Base-by-base conservation (phyloP, 1,140 invertebrate genomes). In the Myzus persicae region DNA sequence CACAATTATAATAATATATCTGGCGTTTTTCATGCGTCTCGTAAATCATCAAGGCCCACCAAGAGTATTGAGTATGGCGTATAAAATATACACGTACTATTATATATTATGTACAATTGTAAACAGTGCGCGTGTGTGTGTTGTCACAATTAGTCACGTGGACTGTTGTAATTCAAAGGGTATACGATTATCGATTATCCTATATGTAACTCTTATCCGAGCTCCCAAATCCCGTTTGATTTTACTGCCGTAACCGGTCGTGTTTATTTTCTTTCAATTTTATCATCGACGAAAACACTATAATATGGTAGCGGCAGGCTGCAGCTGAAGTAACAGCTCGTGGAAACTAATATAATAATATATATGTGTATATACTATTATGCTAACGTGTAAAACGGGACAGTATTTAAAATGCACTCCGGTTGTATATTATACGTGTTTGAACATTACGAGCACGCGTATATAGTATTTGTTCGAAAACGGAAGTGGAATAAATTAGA, bases 401-500 rank as follows among this genome's bases (percentile, higher is more conserved):
- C 26, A n/a, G n/a, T 44, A n/a, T 87, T 46, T 46, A 46, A 87
- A 87, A 87, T 20, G 31, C 85, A 46, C 31, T 31, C 26, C 42
- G 42, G 46, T 87, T 46, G 26, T 31, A 88, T 54, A 54, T 22
- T 26, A 40, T 26, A 40, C 54, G 38, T n/a, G 51, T 90, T 90
- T 67, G 59, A 38, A 67, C 38, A 48, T 48, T 90, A 22, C 89
- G 89, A 90, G 38, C 51, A 90, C 89, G 51, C 51, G 48, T 46
- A 76, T 76, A 18, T 76, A 76, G 59, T 76, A 67, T 90, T 59
- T 90, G 89, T 90, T 67, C 6, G 89, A 90, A 59, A 90, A 67
- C 51, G 89, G 89, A 90, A 90, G 89, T 90, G 38, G 54, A 90
- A 90, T 90, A 90, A 90, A 90, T 90, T 90, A 90, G 51, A 42